Base-by-base conservation (phyloP, 2,888 invertebrate species). In the Cryptops parisi region DNA sequence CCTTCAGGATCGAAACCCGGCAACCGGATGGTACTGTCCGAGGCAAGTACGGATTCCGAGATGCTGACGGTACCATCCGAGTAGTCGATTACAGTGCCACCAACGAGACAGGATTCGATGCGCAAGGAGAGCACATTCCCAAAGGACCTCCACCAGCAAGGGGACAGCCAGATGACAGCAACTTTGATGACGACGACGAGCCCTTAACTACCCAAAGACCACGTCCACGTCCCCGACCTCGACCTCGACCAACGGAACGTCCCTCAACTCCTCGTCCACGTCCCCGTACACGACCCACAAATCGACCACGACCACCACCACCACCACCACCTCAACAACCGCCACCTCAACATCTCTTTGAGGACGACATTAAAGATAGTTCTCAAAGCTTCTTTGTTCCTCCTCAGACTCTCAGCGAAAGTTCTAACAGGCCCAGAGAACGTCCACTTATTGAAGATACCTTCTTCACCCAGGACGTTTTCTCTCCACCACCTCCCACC, bases 1-100 rank as follows among this genome's bases (percentile, higher is more conserved):
- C 54, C 12, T 54, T 54, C 46, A 21, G 47, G 2, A 44, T 54
- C 6, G 54, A 54, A 33, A 54, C 54, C 15, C 26, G 54, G 2
- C 51, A 52, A 21, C 51, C 2, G n/a, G 38, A 52, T 17, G 54
- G 54, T 15, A 46, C 49, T 17, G 54, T 54, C 17, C 41, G 44
- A 22, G 58, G 58, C 19, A 58, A 57, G 45, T 58, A 58, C 52
- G 58, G 58, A 9, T 58, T 53, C 45, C 27, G 48, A 15, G 58
- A 58, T 39, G 56, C 47, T 15, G 55, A 55, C 25, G 55, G 54
- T 17, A 24, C 47, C 17, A 33, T 58, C 21, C 47, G 50, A 24
- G 55, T 57, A 3, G 57, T 58, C 12, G 43, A 58, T 22, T 58
- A 58, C 43, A 48, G 52, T 6, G 56, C 58, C 15, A 54, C 51